These are phyloP conservation scores for Lasius platythorax DNA, from an alignment of 2,888 invertebrate genomes.

Conservation along the genomic window DNA sequence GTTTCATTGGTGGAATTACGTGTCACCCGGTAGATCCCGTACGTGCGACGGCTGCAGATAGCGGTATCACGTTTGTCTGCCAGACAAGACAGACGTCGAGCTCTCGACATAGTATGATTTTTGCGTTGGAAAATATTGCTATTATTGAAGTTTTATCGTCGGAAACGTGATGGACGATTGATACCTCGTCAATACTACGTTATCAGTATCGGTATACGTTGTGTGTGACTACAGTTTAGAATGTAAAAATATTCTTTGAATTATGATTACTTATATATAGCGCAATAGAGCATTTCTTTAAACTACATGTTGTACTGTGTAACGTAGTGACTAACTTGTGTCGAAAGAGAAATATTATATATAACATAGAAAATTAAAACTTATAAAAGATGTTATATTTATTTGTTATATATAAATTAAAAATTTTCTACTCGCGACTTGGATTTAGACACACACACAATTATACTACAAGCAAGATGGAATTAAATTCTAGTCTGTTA, in stretches of 20 bases:
- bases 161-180: not conserved
- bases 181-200: not conserved
- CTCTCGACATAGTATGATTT: not conserved
- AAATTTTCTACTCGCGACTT: not conserved
- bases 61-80: slow-evolving; percentile 35
- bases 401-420: not conserved
- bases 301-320: not conserved
- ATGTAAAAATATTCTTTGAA: not conserved
- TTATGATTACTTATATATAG: too few species aligned
- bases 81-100: not conserved
- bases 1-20: slow-evolving; percentile 24
- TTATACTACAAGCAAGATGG: not conserved
- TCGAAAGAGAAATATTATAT: not conserved
- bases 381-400: not conserved
- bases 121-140: slow-evolving; percentile 13
- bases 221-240: not conserved
- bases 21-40: slow-evolving; percentile 41
- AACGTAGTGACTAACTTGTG: not conserved
- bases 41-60: slow-evolving; percentile 51
- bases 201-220: not conserved
- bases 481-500: not conserved
- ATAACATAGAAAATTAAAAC: not conserved
- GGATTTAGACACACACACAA: not conserved
- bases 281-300: not conserved
- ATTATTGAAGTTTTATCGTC: not conserved